Conservation (phyloP, 1,140 invertebrate species). For the Drosophila yakuba region DNA sequence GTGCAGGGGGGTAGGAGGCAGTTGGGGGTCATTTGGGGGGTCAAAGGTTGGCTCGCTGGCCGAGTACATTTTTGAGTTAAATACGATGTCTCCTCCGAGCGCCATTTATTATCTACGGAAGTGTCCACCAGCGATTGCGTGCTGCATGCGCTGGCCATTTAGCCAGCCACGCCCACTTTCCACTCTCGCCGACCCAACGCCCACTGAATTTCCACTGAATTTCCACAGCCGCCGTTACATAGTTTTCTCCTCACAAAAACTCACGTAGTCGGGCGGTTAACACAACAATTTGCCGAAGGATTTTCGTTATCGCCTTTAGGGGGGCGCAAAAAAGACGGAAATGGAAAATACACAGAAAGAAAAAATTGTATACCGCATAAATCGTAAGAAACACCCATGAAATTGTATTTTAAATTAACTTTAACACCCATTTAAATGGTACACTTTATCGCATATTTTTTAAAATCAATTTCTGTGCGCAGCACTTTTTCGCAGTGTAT, state of each 20-base stretch:
- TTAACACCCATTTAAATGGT: too few relatives aligned
- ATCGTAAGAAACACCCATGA: too few relatives aligned
- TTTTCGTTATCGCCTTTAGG: conserved; percentile 35
- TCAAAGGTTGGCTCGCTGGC: neutral
- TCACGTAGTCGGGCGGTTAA: conserved; percentile 50
- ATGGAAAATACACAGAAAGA: neutral
- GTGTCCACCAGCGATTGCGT: conserved; percentile 39
- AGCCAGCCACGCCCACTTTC: conserved; percentile 30
- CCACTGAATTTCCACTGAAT: neutral
- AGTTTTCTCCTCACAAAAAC: conserved; percentile 6
- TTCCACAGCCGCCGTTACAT: neutral
- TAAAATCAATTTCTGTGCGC: too few relatives aligned
- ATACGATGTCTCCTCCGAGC: conserved; percentile 26
- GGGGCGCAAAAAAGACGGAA: neutral
- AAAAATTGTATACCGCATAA: neutral
- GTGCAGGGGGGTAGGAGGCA: neutral
- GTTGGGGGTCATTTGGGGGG: neutral
- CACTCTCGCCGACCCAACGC: neutral
- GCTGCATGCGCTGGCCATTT: conserved; percentile 35
- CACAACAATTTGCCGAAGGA: conserved; percentile 60
- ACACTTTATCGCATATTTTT: too few relatives aligned
- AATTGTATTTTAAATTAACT: too few relatives aligned
- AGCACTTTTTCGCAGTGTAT: neutral
- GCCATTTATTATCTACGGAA: conserved; percentile 42
- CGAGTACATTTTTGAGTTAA: conserved; percentile 26